phyloP scores from a whole-genome alignment of 2,797 vertebrate species.

The Cossypha heuglini region DNA sequence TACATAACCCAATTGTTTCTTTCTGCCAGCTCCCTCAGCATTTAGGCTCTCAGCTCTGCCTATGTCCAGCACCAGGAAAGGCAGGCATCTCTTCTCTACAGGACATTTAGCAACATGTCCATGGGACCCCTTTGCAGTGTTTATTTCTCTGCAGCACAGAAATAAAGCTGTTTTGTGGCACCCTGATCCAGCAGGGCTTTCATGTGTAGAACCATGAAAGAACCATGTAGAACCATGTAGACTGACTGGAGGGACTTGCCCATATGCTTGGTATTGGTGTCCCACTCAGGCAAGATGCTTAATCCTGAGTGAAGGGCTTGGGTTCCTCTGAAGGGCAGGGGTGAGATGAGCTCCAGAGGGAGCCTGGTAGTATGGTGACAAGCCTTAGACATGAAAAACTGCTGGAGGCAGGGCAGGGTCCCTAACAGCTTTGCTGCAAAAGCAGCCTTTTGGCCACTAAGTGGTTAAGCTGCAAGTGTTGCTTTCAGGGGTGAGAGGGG shows the following conservation, averaged over 20 bases:
- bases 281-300: not conserved
- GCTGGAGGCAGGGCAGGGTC: not conserved
- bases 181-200: not conserved
- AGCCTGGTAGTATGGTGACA: not conserved
- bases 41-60: not conserved
- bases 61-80: not conserved
- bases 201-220: not conserved
- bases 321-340: not conserved
- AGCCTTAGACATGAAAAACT: not conserved
- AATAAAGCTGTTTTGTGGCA: not conserved
- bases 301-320: not conserved
- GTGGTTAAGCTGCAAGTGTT: not conserved
- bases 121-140: fast-evolving
- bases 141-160: not conserved
- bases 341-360: not conserved
- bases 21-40: not conserved
- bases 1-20: not conserved
- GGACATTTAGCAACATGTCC: too few species aligned
- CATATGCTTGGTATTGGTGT: not conserved
- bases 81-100: not conserved
- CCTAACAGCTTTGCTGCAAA: not conserved
- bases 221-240: too few species aligned
- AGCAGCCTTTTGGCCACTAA: not conserved
- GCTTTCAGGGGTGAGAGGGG: not conserved
- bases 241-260: not conserved